Evolutionary conservation across 1,140 invertebrate genomes (phyloP).

Genomic region (Drosophila miranda): DNA sequence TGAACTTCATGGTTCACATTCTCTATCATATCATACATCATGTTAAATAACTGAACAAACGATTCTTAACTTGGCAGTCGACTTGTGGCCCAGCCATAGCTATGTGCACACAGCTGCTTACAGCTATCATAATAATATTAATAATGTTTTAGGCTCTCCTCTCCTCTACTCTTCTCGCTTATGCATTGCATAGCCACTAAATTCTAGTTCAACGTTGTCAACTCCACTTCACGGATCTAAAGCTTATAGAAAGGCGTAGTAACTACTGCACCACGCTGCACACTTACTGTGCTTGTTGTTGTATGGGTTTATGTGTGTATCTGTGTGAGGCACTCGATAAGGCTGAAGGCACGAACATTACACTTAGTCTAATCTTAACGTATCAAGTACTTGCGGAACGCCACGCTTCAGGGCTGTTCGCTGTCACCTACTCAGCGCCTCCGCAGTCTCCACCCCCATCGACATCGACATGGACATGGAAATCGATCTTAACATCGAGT

Average conservation of each 20-base stretch:
- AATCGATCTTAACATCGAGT: constrained; percentile 8
- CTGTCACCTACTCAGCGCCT: background rate
- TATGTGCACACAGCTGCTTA: constrained; percentile 73
- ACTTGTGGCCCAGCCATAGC: constrained; percentile 78
- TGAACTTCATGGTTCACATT: background rate
- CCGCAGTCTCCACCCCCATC: constrained; percentile 1
- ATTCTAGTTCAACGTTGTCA: constrained; percentile 9
- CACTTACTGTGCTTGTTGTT: too few relatives aligned
- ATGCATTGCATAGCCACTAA: constrained; percentile 29
- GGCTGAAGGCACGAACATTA: constrained; percentile 74
- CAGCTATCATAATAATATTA: constrained; percentile 47
- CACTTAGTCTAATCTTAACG: constrained; percentile 69
- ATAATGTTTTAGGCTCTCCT: constrained; percentile 45
- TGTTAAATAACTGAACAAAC: constrained; percentile 48
- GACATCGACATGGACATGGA: constrained; percentile 14
- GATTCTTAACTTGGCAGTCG: constrained; percentile 72
- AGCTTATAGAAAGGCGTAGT: constrained; percentile 48
- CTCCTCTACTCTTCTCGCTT: background rate
- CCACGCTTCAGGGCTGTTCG: constrained; percentile 50
- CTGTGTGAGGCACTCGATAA: constrained; percentile 61
- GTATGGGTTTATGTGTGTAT: constrained; percentile 20
- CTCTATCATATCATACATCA: constrained; percentile 6
- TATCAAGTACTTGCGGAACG: constrained; percentile 67
- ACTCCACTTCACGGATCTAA: constrained; percentile 5
- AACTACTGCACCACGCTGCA: constrained; percentile 36